Evolutionary conservation across 2,113 vertebrate genomes (phyloP), one percentile per base, ranked within the genome.

Genomic region (Syngnathus typhle): DNA sequence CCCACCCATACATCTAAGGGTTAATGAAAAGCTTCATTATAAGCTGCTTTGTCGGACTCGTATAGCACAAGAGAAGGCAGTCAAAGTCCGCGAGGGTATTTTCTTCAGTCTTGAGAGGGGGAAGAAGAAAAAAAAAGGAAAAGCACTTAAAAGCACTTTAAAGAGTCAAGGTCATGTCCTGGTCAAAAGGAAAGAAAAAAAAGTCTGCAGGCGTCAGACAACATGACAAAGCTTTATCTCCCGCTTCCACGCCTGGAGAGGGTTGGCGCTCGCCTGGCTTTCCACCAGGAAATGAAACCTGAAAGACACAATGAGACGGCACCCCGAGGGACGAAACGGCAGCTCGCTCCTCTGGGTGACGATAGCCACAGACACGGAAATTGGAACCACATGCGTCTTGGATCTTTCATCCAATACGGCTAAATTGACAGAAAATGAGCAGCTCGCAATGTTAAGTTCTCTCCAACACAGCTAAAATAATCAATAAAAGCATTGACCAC

Each of bases 151-250:
- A 90, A 89, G 89, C 90, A 87, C 82, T 87, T 58, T 81, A 87
- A 79, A 86, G 84, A 83, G 75, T 80, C 84, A 89, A 88, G 87
- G 88, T 91, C 88, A 89, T 83, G 79, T 81, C 77, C 78, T 80
- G 89, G 89, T 88, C 87, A 87, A 84, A 87, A 87, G 87, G 83
- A 88, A 60, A 62, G n/a, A 60, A 39, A 60, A 39, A 41, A 91
- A 90, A 83, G 85, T 83, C 84, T 84, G 61, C 60, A 83, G 72
- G 81, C 73, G 77, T 82, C 82, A 88, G 90, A 90, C 88, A 89
- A 90, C 90, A 89, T 72, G 79, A 89, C 82, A 89, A 89, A 77
- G 84, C 90, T 89, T 86, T 91, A 90, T 91, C 88, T 87, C 70
- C 66, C 79, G 77, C 73, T 65, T 79, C 55, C 88, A 91, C 83